phyloP scores from a whole-genome alignment of 2,888 invertebrate species.

The Diloba caeruleocephala region DNA sequence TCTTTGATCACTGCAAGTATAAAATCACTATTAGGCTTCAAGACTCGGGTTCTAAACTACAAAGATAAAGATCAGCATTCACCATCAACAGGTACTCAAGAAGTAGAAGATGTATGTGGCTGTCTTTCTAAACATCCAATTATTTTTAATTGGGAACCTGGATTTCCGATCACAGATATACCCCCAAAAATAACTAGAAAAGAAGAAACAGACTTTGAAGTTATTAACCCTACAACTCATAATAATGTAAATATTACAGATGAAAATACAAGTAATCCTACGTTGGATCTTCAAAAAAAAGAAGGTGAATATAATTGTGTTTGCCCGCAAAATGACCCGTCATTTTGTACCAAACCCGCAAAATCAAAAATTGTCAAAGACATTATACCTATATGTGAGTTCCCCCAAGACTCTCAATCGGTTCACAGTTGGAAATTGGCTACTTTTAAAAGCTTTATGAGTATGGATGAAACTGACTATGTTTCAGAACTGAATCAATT shows the following conservation, averaged over 20 bases:
- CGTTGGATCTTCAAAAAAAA: no score
- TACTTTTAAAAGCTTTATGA: background rate
- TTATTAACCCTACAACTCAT: no score
- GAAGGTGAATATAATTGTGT: background rate
- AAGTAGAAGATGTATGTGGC: background rate
- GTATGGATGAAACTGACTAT: conserved; percentile 2
- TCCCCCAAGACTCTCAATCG: background rate
- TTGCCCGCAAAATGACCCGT: background rate
- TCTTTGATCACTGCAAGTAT: background rate
- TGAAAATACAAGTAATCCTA: no score
- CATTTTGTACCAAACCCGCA: conserved; percentile 1
- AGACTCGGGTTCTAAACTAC: background rate
- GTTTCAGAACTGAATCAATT: conserved; percentile 34
- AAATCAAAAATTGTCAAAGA: background rate
- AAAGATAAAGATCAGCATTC: background rate
- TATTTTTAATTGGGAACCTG: background rate
- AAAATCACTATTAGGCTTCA: background rate
- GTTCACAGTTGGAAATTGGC: background rate
- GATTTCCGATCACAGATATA: background rate
- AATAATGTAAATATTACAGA: background rate
- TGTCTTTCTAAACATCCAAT: background rate
- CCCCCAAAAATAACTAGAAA: background rate
- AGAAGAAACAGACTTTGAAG: background rate
- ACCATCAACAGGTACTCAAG: background rate
- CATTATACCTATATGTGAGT: conserved; percentile 3